Conservation (phyloP, 2,797 vertebrate species). For the Cyclura pinguis region DNA sequence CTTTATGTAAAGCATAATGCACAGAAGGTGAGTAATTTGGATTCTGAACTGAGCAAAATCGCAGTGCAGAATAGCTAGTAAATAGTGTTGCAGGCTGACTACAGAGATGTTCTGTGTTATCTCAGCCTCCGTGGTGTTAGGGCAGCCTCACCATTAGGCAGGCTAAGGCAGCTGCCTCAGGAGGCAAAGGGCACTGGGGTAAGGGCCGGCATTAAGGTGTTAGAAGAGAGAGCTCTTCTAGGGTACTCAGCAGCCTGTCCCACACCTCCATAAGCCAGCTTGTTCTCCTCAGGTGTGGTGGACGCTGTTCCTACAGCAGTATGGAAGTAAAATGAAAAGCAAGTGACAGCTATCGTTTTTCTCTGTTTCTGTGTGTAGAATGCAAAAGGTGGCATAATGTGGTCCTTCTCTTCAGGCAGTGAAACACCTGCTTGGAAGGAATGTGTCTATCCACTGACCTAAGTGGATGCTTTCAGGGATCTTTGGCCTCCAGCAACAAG, state of each 20-base stretch:
- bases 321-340: not conserved
- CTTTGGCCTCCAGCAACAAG: fast-evolving
- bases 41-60: conserved; percentile 40
- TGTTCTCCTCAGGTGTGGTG: not conserved
- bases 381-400: not conserved
- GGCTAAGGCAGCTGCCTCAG: not conserved
- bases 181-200: too few species aligned
- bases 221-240: too few species aligned
- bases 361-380: not conserved
- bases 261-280: not conserved
- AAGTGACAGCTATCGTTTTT: not conserved
- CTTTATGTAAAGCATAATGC: conserved; percentile 30
- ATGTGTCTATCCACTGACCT: fast-evolving
- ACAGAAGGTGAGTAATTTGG: conserved; percentile 31
- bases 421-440: not conserved
- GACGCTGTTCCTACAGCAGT: not conserved
- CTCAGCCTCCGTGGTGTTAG: conserved; percentile 5
- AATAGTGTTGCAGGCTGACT: conserved; percentile 19
- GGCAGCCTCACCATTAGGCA: not conserved
- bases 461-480: conserved; percentile 2
- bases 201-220: too few species aligned
- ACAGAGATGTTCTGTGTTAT: not conserved
- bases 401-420: not conserved
- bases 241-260: not conserved
- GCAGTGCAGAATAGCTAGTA: conserved; percentile 20